A percentile compares a stretch with the other conserved stretches of the same genome.
Evolutionary conservation across 2,113 vertebrate genomes (phyloP).

Genomic region (Tringa solitaria): DNA sequence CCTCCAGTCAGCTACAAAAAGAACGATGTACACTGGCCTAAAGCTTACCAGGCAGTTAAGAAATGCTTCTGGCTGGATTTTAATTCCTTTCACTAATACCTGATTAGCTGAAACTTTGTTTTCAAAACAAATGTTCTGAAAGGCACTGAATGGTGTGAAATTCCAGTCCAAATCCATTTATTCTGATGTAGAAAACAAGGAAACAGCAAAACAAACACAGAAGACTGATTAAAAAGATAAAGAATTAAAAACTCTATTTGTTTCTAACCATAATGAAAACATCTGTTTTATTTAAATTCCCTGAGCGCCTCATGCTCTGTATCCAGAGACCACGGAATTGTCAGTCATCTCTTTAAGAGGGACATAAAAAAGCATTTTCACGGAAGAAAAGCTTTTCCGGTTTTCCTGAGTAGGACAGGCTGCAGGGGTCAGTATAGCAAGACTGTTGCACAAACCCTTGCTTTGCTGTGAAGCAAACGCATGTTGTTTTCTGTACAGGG

Average conservation of each 20-base stretch:
- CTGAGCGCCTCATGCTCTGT: not conserved
- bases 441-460: not conserved
- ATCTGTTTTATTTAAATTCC: not conserved
- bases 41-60: not conserved
- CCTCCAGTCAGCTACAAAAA: not conserved
- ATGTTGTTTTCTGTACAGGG: not conserved
- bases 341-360: not conserved
- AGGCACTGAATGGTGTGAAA: not conserved
- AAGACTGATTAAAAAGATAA: not conserved
- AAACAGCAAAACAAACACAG: not conserved
- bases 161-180: not conserved
- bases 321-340: not conserved
- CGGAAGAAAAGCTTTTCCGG: not conserved
- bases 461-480: not conserved
- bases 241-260: not conserved
- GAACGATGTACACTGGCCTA: not conserved
- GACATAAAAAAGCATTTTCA: not conserved
- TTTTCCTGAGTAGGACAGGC: not conserved
- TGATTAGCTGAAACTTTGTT: not conserved
- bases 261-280: not conserved
- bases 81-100: not conserved
- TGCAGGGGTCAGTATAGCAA: slow-evolving; percentile 29
- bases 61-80: not conserved
- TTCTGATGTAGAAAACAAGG: not conserved
- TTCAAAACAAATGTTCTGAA: not conserved